Evolutionary conservation across 2,797 vertebrate species (phyloP), one percentile per base, ranked within the genome.

Genomic region (Scarus forsteni): DNA sequence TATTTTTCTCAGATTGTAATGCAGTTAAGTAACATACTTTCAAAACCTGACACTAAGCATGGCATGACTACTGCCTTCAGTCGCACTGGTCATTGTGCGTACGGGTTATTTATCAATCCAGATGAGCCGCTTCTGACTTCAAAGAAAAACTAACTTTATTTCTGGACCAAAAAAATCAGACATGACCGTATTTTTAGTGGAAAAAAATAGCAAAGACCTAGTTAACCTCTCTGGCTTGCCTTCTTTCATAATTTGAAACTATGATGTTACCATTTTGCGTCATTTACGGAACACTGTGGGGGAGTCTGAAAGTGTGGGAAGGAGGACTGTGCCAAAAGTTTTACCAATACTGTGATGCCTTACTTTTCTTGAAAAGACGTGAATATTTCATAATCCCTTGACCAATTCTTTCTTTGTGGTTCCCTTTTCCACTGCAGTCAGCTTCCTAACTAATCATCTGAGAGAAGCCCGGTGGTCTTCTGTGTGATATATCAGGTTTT

Each of bases 401-500:
- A 53, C 9, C 27, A 27, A 5, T 56, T 18, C 53, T 54, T 6
- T 35, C 43, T 36, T 19, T 60, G 57, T 13, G 43, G 60, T 48
- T 1, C 15, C 46, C 40, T 48, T 64, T 43, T 68, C 51, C 39
- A 10, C 1, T 19, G 18, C 66, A 39, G 35, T 59, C 52, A 19
- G 52, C 48, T 51, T 11, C 51, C 19, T 66, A 36, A 15, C 67
- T 51, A 45, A 60, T 60, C 56, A n/a, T 19, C 67, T 85, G 34
- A 78, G 66, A 82, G 76, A 57, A 45, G 14, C 43, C 38, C 27
- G 57, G 68, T 71, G 70, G 79, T 72, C 67, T 44, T 0, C 52
- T 0, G 1, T 69, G 72, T 65, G 71, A 80, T 80, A 60, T 64
- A 69, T 55, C 40, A 48, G 70, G 66, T 69, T 72, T 57, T 73